These are phyloP conservation scores for Alcedo atthis DNA, from an alignment of 2,797 vertebrate species.

Conservation along the genomic window DNA sequence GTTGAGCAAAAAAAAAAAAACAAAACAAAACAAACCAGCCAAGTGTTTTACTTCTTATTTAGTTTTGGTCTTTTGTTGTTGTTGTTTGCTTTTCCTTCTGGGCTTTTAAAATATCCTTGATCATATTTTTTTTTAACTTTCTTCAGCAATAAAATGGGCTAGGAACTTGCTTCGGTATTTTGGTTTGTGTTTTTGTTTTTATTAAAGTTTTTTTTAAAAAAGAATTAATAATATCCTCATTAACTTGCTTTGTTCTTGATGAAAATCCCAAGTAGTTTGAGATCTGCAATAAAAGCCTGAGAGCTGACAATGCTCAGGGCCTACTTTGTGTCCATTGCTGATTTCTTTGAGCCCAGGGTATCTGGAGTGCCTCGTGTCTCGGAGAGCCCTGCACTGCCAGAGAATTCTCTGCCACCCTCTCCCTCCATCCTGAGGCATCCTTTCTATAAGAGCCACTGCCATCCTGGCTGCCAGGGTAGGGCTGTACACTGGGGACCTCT, in stretches of 20 bases:
- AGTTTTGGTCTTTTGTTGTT: not conserved
- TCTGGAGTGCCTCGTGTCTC: rapidly evolving
- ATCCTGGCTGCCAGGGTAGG: not conserved
- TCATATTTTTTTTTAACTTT: not conserved
- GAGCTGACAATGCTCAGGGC: not conserved
- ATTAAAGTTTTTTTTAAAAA: not conserved
- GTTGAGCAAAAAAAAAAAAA: not conserved
- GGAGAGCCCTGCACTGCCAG: rapidly evolving
- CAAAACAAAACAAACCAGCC: not conserved
- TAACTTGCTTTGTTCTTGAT: not conserved
- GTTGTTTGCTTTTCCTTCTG: not conserved
- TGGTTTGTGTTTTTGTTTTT: too few species aligned
- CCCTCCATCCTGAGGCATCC: not conserved
- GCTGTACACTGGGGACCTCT: not conserved
- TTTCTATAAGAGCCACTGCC: rapidly evolving
- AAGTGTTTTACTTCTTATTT: not conserved
- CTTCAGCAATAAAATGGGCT: not conserved
- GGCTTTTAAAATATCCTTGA: not conserved
- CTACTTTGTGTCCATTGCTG: not conserved
- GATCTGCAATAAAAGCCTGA: not conserved
- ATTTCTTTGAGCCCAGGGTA: not conserved
- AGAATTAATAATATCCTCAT: not conserved
- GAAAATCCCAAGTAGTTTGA: not conserved
- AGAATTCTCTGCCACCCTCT: not conserved
- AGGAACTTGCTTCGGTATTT: not conserved